Evolutionary conservation across 2,113 vertebrate species (phyloP).

Genomic region (Gallinago undulata): DNA sequence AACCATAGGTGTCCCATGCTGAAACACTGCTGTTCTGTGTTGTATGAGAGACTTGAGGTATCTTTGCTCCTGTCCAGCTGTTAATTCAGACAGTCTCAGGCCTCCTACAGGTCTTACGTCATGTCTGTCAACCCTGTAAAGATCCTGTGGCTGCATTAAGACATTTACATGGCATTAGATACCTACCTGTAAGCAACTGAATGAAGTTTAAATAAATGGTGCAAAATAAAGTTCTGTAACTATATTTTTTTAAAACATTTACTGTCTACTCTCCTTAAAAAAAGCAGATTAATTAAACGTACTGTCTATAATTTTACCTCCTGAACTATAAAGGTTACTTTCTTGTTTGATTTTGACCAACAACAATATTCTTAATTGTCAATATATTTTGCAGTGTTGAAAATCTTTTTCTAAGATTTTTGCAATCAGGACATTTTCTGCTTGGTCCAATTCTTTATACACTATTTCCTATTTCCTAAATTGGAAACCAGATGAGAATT

Average conservation of each 20-base stretch:
- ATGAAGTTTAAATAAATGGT: background rate
- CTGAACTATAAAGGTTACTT: background rate
- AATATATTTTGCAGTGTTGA: background rate
- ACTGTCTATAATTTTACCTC: background rate
- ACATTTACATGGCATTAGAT: background rate
- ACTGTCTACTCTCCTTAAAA: background rate
- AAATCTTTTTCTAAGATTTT: background rate
- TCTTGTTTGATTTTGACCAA: background rate
- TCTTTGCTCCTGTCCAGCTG: background rate
- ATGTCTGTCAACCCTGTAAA: background rate
- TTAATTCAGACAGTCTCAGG: background rate
- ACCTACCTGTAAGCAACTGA: background rate
- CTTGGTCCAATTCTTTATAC: background rate
- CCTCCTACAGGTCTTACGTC: background rate
- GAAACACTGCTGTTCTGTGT: background rate
- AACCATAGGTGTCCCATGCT: background rate
- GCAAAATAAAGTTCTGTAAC: background rate
- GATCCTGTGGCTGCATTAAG: background rate
- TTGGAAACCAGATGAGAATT: background rate
- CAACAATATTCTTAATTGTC: background rate
- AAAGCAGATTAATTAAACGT: background rate
- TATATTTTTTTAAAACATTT: background rate
- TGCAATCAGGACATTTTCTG: background rate
- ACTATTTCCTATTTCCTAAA: background rate
- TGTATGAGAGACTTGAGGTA: fast-evolving